A percentile compares a stretch with the other conserved stretches of the same genome.
These are phyloP conservation scores for Cassiopea xamachana DNA, from an alignment of 30 jellyfish, hydroid and myxozoan species.

Conservation along the genomic window DNA sequence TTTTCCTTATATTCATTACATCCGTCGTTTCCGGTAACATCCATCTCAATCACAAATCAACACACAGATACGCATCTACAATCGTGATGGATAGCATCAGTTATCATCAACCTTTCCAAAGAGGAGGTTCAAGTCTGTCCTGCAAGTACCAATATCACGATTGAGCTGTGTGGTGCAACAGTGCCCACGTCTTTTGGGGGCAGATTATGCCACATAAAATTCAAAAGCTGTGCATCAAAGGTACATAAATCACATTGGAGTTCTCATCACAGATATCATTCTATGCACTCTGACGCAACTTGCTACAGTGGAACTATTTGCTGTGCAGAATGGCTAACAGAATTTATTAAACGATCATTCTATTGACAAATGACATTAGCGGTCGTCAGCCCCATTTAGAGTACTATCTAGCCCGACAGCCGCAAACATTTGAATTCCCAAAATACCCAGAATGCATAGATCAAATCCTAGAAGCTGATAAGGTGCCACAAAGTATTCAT, in stretches of 20 bases:
- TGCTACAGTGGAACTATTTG: conserved; percentile 12
- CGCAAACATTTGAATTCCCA: background rate
- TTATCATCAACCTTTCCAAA: background rate
- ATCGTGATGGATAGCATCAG: background rate
- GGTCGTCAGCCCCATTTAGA: background rate
- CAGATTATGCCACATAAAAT: background rate
- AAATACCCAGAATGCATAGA: too few species aligned
- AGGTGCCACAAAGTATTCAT: too few species aligned
- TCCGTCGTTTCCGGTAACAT: background rate
- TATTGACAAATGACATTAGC: conserved; percentile 4
- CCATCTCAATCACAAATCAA: background rate
- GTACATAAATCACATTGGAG: background rate
- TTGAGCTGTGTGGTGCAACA: too few species aligned
- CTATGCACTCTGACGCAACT: background rate
- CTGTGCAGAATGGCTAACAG: background rate
- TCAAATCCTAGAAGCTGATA: too few species aligned
- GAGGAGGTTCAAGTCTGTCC: background rate
- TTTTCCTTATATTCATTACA: background rate
- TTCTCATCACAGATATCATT: background rate
- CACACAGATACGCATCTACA: background rate
- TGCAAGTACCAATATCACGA: too few species aligned
- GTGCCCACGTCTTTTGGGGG: background rate
- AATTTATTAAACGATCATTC: background rate
- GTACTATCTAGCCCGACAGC: background rate
- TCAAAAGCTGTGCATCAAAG: background rate